phyloP scores from a whole-genome alignment of 2,797 vertebrate genomes.

The Spondyliosoma cantharus region DNA sequence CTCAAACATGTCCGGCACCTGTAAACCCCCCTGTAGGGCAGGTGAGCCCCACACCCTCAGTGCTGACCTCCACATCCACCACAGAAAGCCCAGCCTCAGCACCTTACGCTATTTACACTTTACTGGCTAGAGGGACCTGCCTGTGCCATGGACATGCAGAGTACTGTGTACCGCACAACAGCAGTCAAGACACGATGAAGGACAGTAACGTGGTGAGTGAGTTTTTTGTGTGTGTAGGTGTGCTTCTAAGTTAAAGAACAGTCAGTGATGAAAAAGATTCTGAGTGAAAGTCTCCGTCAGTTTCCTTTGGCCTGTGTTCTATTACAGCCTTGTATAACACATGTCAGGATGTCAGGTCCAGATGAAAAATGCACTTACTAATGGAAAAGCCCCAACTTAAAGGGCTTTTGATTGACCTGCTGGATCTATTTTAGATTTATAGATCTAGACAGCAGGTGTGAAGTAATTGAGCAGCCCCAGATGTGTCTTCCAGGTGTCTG shows the following conservation, averaged over 20 bases:
- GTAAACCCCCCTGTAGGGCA: background rate
- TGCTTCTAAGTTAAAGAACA: constrained; percentile 16
- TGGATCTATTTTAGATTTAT: constrained; percentile 45
- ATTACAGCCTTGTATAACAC: constrained; percentile 21
- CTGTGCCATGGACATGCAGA: constrained; percentile 92
- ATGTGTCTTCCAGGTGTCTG: constrained; percentile 85
- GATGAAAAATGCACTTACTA: constrained; percentile 23
- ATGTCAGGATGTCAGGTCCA: constrained; percentile 39
- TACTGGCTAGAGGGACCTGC: constrained; percentile 89
- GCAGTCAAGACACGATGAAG: constrained; percentile 41
- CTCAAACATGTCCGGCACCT: constrained; percentile 84
- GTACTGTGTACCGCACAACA: constrained; percentile 79
- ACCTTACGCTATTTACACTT: constrained; percentile 89
- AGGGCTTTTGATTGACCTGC: constrained; percentile 41
- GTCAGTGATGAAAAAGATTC: background rate
- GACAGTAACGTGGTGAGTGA: constrained; percentile 71
- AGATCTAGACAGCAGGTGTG: constrained; percentile 30
- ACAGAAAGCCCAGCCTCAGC: constrained; percentile 75
- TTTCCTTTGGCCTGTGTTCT: constrained; percentile 26
- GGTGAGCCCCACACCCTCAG: constrained; percentile 28
- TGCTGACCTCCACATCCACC: constrained; percentile 17
- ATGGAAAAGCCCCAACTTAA: constrained; percentile 12
- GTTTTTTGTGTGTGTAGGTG: background rate
- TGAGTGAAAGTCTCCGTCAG: background rate
- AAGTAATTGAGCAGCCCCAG: constrained; percentile 51